Base-by-base conservation (phyloP, 2,888 invertebrate genomes). In the Carterocephalus palaemon region DNA sequence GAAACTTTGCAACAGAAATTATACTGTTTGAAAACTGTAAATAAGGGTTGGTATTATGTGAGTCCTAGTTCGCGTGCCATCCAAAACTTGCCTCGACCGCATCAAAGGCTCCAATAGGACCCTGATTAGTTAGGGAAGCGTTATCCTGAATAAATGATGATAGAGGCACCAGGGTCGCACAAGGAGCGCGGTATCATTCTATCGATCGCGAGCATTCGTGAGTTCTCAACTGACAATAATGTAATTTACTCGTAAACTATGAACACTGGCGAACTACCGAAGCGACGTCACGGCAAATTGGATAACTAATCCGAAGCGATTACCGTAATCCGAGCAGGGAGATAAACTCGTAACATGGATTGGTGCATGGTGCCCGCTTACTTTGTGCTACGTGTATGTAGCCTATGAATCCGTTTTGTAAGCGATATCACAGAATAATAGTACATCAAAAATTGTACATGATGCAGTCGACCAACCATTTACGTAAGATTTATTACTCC, bases 301-400 rank as follows among this genome's bases (percentile, higher is more conserved):
- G 47, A 47, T 47, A 47, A 38, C 33, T 51, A 46, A 48, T 34
- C 31, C 42, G 29, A 10, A 48, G 38, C 45, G 46, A 46, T 53
- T 49, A 37, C 40, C n/a, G 23, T 38, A 34, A 42, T 46, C 34
- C 38, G 17, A 45, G 34, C 49, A 43, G 22, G 36, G 16, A 23
- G n/a, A n/a, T n/a, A n/a, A n/a, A n/a, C n/a, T n/a, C n/a, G n/a
- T n/a, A 45, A 37, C 37, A 45, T 23, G 9, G 29, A 8, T 7
- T 17, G 19, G 12, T 36, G 17, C n/a, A 26, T 17, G 10, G 12
- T 12, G 10, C 17, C n/a, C 17, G 7, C 36, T 37, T 15, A 23
- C 23, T 34, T 4, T 8, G 17, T 26, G 19, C n/a, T n/a, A n/a
- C n/a, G n/a, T n/a, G n/a, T n/a, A n/a, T n/a, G n/a, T n/a, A n/a